These are phyloP conservation scores for Rhingia campestris DNA, from an alignment of 2,888 invertebrate species.

Conservation along the genomic window DNA sequence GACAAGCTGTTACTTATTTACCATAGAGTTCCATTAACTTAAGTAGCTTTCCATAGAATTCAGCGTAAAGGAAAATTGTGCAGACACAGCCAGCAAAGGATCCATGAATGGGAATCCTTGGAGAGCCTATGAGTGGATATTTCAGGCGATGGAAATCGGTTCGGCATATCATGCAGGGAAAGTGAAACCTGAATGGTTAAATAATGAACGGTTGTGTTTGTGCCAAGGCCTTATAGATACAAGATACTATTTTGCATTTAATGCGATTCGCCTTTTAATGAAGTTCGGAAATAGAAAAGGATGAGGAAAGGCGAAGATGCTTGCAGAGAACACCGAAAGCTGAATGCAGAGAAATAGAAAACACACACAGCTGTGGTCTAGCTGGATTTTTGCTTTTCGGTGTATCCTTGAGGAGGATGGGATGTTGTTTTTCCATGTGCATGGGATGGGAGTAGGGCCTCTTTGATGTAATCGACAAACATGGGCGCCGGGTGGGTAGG, in stretches of 20 bases:
- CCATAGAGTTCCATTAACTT: slow-evolving; percentile 47
- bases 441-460: neutral
- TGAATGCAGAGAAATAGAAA: slow-evolving; percentile 8
- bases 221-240: slow-evolving; percentile 21
- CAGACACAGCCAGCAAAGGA: slow-evolving; percentile 19
- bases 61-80: slow-evolving; percentile 24
- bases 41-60: slow-evolving; percentile 53
- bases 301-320: neutral
- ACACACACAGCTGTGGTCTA: neutral
- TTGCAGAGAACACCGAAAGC: neutral
- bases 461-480: slow-evolving; percentile 15
- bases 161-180: slow-evolving; percentile 30
- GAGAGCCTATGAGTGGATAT: neutral
- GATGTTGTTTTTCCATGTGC: neutral
- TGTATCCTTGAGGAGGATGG: neutral
- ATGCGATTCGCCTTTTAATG: slow-evolving; percentile 26
- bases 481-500: neutral
- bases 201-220: slow-evolving; percentile 38
- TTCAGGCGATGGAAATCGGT: slow-evolving; percentile 20
- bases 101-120: slow-evolving; percentile 22
- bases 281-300: no score
- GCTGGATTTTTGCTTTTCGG: neutral
- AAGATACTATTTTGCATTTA: slow-evolving; percentile 61
- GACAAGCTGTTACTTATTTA: slow-evolving; percentile 36
- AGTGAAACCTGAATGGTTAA: slow-evolving; percentile 63